Percentiles rank a stretch among this genome's conserved stretches.
Conservation (phyloP, 2,113 vertebrate species). For the Tachysurus fulvidraco region DNA sequence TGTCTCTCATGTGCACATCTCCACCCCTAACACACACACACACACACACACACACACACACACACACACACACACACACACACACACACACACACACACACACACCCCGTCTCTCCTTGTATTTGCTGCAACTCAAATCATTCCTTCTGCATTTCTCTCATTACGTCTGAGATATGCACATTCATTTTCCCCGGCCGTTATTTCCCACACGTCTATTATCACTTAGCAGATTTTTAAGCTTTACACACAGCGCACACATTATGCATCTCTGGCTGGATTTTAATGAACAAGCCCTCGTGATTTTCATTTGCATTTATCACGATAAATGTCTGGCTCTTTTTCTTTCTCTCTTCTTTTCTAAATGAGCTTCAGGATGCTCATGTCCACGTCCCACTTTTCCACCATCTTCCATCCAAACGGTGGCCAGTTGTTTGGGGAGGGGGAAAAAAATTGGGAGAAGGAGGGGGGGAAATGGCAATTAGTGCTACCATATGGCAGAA, state of each 20-base stretch:
- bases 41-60: background rate
- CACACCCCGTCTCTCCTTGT: background rate
- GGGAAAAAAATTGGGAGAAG: background rate
- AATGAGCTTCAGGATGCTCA: background rate
- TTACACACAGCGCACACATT: background rate
- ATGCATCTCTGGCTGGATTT: constrained; percentile 5
- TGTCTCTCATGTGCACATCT: constrained; percentile 28
- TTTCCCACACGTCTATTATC: background rate
- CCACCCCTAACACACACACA: background rate
- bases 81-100: background rate
- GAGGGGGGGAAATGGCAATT: constrained; percentile 68
- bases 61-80: too few species aligned
- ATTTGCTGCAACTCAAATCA: constrained; percentile 6
- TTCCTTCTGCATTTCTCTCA: constrained; percentile 6
- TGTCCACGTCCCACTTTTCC: constrained; percentile 51
- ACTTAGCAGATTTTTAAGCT: background rate
- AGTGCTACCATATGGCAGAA: constrained; percentile 77
- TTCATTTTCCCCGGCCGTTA: constrained; percentile 9
- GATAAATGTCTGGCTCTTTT: background rate
- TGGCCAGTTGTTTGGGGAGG: constrained; percentile 45
- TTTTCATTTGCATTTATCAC: constrained; percentile 28
- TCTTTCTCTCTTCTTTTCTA: background rate
- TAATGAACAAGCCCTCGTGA: background rate
- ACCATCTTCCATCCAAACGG: constrained; percentile 56
- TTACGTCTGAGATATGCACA: constrained; percentile 23